Percentiles rank a stretch among this genome's conserved stretches.
Conservation (phyloP, 2,113 vertebrate species). For the Vulpes lagopus region DNA sequence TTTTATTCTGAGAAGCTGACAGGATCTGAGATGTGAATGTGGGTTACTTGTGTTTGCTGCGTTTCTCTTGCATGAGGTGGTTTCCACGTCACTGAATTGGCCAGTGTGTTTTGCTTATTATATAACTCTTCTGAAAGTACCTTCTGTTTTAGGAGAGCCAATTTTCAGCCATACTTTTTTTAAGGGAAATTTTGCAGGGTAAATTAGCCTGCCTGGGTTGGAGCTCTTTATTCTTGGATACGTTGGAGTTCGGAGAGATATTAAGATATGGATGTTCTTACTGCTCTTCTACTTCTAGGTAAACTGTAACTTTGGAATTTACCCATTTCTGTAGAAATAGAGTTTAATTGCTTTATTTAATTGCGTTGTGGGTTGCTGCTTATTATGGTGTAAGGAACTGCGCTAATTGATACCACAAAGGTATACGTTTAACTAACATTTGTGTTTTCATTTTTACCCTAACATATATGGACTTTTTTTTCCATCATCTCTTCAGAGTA, state of each 20-base stretch:
- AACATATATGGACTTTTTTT: conserved; percentile 22
- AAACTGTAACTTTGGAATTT: conserved; percentile 72
- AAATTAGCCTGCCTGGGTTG: conserved; percentile 69
- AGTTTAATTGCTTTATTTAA: conserved; percentile 26
- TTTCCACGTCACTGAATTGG: conserved; percentile 73
- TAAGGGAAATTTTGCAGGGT: conserved; percentile 70
- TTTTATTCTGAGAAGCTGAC: background rate
- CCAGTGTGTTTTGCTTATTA: conserved; percentile 85
- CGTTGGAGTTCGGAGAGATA: conserved; percentile 52
- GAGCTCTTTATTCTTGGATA: conserved; percentile 69
- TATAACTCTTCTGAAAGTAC: conserved; percentile 86
- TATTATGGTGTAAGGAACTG: background rate
- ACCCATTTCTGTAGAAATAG: background rate
- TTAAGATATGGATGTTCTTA: conserved; percentile 73
- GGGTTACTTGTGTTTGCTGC: conserved; percentile 60
- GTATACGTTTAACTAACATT: background rate
- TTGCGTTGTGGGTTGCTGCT: background rate
- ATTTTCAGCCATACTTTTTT: conserved; percentile 76
- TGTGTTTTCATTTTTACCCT: background rate
- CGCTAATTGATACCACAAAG: background rate
- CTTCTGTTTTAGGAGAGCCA: conserved; percentile 83
- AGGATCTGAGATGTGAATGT: conserved; percentile 33
- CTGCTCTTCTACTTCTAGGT: conserved; percentile 84
- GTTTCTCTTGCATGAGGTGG: conserved; percentile 76
- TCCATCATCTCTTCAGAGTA: conserved; percentile 32